These are phyloP conservation scores for Dasysyrphus tricinctus DNA, from an alignment of 2,888 invertebrate species.

Conservation along the genomic window DNA sequence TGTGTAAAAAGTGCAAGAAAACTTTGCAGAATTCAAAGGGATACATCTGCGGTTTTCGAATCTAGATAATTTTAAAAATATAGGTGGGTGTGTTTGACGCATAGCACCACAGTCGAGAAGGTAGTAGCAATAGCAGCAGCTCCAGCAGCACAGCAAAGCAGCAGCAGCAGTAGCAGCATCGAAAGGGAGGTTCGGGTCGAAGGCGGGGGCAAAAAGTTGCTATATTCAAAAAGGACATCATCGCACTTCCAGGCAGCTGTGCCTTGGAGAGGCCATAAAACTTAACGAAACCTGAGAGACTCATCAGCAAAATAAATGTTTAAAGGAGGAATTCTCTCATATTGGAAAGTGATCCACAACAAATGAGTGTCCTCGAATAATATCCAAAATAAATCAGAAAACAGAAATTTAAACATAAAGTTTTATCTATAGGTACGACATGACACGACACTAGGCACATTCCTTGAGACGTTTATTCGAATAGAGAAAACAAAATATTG, in stretches of 20 bases:
- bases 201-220: constrained; percentile 75
- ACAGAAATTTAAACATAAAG: constrained; percentile 63
- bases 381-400: constrained; percentile 73
- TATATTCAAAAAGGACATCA: constrained; percentile 79
- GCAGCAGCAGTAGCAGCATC: constrained; percentile 52
- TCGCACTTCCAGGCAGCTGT: constrained; percentile 77
- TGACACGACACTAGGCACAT: constrained; percentile 30
- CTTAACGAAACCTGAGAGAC: constrained; percentile 68
- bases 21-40: constrained; percentile 38
- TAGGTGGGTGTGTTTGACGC: constrained; percentile 80
- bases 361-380: constrained; percentile 66
- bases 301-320: constrained; percentile 19
- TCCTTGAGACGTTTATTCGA: constrained; percentile 38
- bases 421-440: constrained; percentile 13
- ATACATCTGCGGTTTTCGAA: constrained; percentile 56
- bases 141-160: constrained; percentile 50
- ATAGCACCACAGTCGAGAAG: constrained; percentile 76
- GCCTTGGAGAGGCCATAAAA: constrained; percentile 76
- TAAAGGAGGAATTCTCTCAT: constrained; percentile 52
- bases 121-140: constrained; percentile 59
- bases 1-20: constrained; percentile 39
- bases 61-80: constrained; percentile 60
- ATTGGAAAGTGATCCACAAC: constrained; percentile 73
- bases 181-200: constrained; percentile 42
- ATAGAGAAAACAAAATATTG: neutral